Percentiles rank a stretch among this genome's conserved stretches.
Evolutionary conservation across 2,113 vertebrate genomes (phyloP).

Genomic region (Trachemys scripta): DNA sequence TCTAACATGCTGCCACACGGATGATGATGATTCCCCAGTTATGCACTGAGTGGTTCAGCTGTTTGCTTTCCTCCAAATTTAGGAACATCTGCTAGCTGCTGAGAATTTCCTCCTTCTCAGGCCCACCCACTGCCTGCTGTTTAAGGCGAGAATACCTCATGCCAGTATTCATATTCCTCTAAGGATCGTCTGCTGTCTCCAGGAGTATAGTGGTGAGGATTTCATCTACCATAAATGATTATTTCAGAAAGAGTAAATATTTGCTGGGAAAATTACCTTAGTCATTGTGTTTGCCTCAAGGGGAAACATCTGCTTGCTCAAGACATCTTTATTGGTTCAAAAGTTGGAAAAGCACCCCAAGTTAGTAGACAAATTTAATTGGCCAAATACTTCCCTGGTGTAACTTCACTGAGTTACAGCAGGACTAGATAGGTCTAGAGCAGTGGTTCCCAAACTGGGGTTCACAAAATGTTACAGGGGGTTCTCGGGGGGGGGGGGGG

Average conservation of each 20-base stretch:
- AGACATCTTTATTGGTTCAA: background rate
- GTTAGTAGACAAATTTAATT: background rate
- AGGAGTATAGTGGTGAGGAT: background rate
- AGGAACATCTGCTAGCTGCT: background rate
- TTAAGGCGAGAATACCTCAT: background rate
- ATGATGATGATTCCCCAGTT: background rate
- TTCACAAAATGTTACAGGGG: too few species aligned
- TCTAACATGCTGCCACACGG: background rate
- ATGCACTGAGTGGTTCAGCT: background rate
- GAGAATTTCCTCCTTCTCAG: background rate
- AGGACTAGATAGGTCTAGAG: background rate
- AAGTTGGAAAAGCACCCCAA: background rate
- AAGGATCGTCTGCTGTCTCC: background rate
- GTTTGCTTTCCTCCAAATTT: background rate
- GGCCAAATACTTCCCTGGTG: background rate
- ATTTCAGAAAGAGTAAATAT: background rate
- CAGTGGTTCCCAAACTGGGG: too few species aligned
- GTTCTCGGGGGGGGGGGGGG: too few species aligned
- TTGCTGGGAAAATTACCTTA: background rate
- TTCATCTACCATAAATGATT: background rate
- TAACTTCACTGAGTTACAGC: background rate
- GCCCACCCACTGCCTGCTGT: constrained; percentile 7
- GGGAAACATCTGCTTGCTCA: background rate
- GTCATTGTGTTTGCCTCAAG: rapidly evolving
- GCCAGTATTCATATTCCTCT: background rate